phyloP scores from a whole-genome alignment of 2,888 invertebrate species.

The Thalpophila matura region DNA sequence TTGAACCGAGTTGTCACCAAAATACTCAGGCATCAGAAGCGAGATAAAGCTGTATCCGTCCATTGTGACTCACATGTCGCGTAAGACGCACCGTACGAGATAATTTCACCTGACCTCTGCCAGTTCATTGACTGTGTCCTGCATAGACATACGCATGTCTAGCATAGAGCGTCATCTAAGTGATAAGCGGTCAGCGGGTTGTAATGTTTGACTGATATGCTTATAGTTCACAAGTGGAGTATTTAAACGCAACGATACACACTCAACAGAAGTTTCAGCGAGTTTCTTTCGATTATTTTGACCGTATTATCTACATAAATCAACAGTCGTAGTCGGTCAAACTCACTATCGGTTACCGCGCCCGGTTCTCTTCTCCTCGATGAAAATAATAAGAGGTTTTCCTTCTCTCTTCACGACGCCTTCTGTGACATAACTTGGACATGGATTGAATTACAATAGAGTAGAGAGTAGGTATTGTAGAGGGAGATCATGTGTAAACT shows the following conservation, averaged over 20 bases:
- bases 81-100: constrained; percentile 84
- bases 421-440: no score
- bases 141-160: constrained; percentile 89
- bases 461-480: no score
- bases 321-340: constrained; percentile 17
- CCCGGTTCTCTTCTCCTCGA: no score
- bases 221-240: background rate
- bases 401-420: no score
- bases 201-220: background rate
- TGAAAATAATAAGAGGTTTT: no score
- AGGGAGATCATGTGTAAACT: no score
- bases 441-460: no score
- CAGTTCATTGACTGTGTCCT: constrained; percentile 89
- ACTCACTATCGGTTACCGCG: background rate
- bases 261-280: no score
- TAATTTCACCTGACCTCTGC: constrained; percentile 90
- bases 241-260: no score
- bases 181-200: constrained; percentile 28
- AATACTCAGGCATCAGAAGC: constrained; percentile 74
- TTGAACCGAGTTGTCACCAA: constrained; percentile 67
- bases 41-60: constrained; percentile 83
- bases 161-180: constrained; percentile 67
- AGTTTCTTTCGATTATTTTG: no score
- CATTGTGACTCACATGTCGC: constrained; percentile 88
- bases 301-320: no score